A percentile compares a stretch with the other conserved stretches of the same genome.
phyloP scores from a whole-genome alignment of 2,888 invertebrate species.

The Pristionchus mayeri region DNA sequence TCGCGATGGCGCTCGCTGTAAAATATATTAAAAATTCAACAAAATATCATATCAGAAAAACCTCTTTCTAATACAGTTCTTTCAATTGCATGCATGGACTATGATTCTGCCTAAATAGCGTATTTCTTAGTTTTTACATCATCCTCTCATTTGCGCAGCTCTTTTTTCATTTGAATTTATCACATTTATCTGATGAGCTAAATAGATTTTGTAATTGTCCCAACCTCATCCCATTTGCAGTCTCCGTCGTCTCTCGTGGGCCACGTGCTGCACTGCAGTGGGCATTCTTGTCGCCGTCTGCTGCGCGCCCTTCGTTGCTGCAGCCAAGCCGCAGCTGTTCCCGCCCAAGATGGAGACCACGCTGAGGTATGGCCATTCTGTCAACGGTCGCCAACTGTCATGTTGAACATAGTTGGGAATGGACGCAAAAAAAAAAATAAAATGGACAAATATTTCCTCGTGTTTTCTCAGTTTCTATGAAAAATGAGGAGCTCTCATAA shows the following conservation, averaged over 20 bases:
- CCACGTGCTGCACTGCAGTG: background rate
- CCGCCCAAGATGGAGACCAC: constrained; percentile 23
- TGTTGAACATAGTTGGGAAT: background rate
- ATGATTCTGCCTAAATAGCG: too few species aligned
- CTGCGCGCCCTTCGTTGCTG: constrained; percentile 27
- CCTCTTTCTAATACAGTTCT: too few species aligned
- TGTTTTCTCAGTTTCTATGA: too few species aligned
- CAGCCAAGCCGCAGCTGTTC: background rate
- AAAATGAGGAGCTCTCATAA: background rate
- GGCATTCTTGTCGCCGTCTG: background rate
- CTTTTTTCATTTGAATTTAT: too few species aligned
- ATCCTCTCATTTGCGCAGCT: background rate
- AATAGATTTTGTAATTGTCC: too few species aligned
- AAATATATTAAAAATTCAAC: too few species aligned
- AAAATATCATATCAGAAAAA: too few species aligned
- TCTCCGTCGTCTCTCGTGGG: constrained; percentile 4
- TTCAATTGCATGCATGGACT: too few species aligned
- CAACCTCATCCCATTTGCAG: background rate
- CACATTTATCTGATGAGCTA: too few species aligned
- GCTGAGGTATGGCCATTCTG: background rate
- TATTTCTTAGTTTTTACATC: too few species aligned
- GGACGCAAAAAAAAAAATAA: background rate
- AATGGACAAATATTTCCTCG: background rate
- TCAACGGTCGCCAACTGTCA: too few species aligned
- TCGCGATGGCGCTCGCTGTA: too few species aligned